These are phyloP conservation scores for Abscondita cerata DNA, from an alignment of 2,888 invertebrate species.

Conservation along the genomic window DNA sequence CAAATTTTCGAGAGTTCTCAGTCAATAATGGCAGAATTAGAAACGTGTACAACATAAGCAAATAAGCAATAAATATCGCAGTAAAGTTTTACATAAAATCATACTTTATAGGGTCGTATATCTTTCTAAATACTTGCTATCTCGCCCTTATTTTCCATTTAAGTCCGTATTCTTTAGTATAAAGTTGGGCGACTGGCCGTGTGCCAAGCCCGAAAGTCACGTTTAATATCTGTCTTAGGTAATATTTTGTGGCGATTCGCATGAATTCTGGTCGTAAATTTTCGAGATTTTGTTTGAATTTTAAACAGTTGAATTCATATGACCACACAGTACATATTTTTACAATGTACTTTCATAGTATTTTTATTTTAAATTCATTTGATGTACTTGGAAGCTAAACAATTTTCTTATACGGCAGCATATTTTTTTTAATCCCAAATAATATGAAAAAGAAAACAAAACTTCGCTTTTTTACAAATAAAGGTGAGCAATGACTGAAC, in stretches of 20 bases:
- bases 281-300: constrained; percentile 48
- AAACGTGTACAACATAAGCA: constrained; percentile 28
- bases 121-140: constrained; percentile 52
- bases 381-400: too few relatives aligned
- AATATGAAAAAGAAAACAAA: too few relatives aligned
- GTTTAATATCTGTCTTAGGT: constrained; percentile 51
- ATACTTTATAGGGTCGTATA: constrained; percentile 51
- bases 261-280: constrained; percentile 53
- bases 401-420: too few relatives aligned
- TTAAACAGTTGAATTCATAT: constrained; percentile 35
- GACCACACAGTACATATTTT: too few relatives aligned
- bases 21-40: not conserved
- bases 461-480: too few relatives aligned
- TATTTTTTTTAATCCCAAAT: too few relatives aligned
- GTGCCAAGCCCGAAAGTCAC: constrained; percentile 48
- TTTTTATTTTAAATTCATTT: too few relatives aligned
- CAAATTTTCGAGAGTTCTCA: too few relatives aligned
- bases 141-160: constrained; percentile 52
- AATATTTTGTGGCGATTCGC: constrained; percentile 53
- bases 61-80: constrained; percentile 48
- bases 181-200: constrained; percentile 45
- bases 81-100: constrained; percentile 49
- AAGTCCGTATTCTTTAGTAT: constrained; percentile 44
- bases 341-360: too few relatives aligned
- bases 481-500: too few relatives aligned